Conservation (phyloP, 1,140 invertebrate genomes). For the Drosophila paulistorum region DNA sequence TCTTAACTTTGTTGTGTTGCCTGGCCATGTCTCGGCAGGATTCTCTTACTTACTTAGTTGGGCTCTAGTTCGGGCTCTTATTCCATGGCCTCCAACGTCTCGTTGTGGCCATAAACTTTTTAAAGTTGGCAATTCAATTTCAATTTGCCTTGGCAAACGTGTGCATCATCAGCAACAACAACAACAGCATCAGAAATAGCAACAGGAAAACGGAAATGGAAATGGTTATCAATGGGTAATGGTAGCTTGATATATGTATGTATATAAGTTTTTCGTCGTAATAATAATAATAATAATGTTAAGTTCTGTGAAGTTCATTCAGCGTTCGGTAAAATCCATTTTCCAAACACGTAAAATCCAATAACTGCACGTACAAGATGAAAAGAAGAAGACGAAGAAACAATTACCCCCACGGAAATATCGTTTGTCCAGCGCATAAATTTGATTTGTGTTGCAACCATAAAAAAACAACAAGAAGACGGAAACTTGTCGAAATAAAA, state of each 20-base stretch:
- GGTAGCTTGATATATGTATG: slow-evolving; percentile 8
- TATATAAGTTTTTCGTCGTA: slow-evolving; percentile 38
- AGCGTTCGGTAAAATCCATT: slow-evolving; percentile 54
- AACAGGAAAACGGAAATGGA: slow-evolving; percentile 41
- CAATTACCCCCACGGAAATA: slow-evolving; percentile 25
- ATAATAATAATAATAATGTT: slow-evolving; percentile 46
- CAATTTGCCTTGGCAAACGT: slow-evolving; percentile 62
- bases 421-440: slow-evolving; percentile 71
- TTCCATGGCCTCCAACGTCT: slow-evolving; percentile 35
- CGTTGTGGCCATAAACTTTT: slow-evolving; percentile 72
- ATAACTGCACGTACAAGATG: slow-evolving; percentile 16
- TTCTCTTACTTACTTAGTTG: slow-evolving; percentile 37
- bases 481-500: slow-evolving; percentile 25
- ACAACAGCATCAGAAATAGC: slow-evolving; percentile 23
- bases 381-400: too few relatives aligned
- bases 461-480: slow-evolving; percentile 44
- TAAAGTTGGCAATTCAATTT: slow-evolving; percentile 79
- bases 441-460: slow-evolving; percentile 74
- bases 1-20: slow-evolving; percentile 40
- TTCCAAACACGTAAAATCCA: slow-evolving; percentile 66
- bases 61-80: slow-evolving; percentile 17
- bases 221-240: slow-evolving; percentile 5
- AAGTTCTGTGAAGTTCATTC: slow-evolving; percentile 10
- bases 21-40: slow-evolving; percentile 37
- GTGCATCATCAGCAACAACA: slow-evolving; percentile 16